Evolutionary conservation across 2,888 invertebrate species (phyloP).

Genomic region (Oligia fasciuncula): DNA sequence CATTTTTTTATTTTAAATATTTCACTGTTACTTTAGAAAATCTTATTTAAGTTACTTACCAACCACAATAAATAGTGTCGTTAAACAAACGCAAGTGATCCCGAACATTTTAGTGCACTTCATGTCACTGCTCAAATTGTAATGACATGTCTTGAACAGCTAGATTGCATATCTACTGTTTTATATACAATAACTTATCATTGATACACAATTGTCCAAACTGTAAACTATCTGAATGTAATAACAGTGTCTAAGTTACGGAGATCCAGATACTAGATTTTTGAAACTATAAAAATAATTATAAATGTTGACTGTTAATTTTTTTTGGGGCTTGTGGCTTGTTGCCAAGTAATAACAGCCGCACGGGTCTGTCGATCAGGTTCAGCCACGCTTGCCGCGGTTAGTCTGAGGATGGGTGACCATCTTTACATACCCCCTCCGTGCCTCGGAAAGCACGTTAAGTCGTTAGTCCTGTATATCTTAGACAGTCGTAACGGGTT

Average conservation of each 20-base stretch:
- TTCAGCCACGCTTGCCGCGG: no score
- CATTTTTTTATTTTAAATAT: no score
- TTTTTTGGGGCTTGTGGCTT: no score
- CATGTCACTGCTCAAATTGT: neutral
- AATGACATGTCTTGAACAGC: neutral
- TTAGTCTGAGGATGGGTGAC: no score
- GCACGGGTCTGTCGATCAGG: no score
- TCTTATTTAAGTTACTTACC: neutral
- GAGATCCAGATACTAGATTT: neutral
- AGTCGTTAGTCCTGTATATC: no score
- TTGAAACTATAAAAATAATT: neutral
- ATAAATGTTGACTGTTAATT: neutral
- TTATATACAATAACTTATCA: conserved; percentile 11
- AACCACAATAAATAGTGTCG: neutral
- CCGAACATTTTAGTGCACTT: neutral
- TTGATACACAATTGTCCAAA: neutral
- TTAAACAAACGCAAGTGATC: neutral
- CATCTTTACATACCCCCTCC: no score
- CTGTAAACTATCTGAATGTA: conserved; percentile 4
- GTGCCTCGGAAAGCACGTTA: no score
- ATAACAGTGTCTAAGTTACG: neutral
- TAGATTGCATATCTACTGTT: neutral
- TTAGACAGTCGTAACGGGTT: no score
- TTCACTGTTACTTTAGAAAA: neutral
- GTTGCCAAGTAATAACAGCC: no score